Percentiles rank a stretch among this genome's conserved stretches.
Evolutionary conservation across 2,113 vertebrate species (phyloP).

Genomic region (Anolis sagrei): DNA sequence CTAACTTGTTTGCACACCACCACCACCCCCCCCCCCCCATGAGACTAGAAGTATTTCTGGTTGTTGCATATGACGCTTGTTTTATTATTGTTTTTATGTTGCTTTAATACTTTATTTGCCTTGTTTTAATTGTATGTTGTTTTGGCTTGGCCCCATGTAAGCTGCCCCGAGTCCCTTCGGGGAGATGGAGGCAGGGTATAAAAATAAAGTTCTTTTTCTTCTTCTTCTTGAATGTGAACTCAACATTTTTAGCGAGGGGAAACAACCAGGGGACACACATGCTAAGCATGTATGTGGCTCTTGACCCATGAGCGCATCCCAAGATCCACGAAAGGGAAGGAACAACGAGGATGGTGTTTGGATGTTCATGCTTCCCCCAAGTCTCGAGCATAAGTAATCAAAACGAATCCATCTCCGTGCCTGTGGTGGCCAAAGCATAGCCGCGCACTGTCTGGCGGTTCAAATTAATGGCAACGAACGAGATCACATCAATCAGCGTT

Average conservation of each 20-base stretch:
- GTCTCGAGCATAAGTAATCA: constrained; percentile 66
- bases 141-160: no score
- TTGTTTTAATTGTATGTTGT: no score
- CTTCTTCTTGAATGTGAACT: constrained; percentile 33
- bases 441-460: constrained; percentile 66
- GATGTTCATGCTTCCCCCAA: constrained; percentile 56
- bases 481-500: constrained; percentile 66
- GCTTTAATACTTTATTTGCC: no score
- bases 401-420: constrained; percentile 65
- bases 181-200: no score
- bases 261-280: background rate
- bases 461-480: constrained; percentile 69
- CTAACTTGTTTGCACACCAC: no score
- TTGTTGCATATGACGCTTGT: no score
- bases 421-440: constrained; percentile 66
- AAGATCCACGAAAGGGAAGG: constrained; percentile 25
- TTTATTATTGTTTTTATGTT: no score
- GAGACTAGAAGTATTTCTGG: no score
- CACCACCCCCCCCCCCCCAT: no score
- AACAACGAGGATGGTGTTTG: constrained; percentile 26
- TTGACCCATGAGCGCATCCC: background rate
- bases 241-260: background rate
- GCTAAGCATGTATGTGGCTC: constrained; percentile 48
- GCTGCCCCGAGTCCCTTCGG: no score
- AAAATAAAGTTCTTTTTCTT: no score